Evolutionary conservation across 1,140 invertebrate species (phyloP).

Genomic region (Melipona quadrifasciata): DNA sequence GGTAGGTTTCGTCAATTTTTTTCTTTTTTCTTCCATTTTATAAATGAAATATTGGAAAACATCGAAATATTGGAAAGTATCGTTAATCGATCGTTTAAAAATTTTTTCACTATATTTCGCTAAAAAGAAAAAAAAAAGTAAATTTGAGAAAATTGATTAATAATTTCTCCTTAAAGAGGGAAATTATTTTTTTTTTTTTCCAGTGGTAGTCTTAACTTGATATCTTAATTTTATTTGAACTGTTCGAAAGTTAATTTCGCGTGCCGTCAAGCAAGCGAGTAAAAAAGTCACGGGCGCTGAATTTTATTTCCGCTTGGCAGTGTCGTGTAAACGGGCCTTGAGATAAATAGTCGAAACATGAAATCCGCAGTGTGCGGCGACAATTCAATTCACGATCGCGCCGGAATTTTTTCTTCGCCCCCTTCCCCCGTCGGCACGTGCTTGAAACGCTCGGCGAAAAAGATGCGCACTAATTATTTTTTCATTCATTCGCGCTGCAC

Average conservation of each 20-base stretch:
- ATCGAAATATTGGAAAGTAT: neutral
- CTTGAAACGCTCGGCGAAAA: neutral
- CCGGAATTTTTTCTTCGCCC: neutral
- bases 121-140: no score
- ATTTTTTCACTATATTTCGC: no score
- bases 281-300: neutral
- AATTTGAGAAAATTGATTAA: no score
- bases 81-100: no score
- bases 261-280: neutral
- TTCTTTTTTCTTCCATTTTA: no score
- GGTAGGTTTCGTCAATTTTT: neutral
- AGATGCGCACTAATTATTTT: constrained; percentile 12
- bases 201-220: neutral
- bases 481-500: neutral
- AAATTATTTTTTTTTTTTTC: no score
- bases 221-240: neutral
- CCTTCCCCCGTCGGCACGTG: neutral
- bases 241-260: neutral
- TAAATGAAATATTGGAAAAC: neutral
- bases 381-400: neutral
- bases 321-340: neutral
- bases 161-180: no score
- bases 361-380: neutral
- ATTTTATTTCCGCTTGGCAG: neutral
- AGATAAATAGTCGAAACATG: neutral